These are phyloP conservation scores for Eciton burchellii DNA, from an alignment of 1,140 invertebrate species.

Conservation along the genomic window DNA sequence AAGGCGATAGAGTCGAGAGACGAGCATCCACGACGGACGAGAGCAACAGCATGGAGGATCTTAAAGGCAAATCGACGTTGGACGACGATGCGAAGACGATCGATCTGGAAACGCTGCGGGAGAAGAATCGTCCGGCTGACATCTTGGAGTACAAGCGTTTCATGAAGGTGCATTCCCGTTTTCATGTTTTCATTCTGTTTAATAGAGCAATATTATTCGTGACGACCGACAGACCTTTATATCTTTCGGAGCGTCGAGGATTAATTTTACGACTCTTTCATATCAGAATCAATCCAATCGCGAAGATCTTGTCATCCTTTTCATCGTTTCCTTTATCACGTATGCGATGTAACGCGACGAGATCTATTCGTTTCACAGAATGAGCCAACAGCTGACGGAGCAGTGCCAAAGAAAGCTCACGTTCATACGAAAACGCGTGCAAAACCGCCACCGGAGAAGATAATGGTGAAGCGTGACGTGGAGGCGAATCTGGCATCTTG, in stretches of 20 bases:
- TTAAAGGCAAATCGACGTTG: slow-evolving; percentile 49
- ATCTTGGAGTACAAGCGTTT: slow-evolving; percentile 79
- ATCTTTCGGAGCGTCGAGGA: too few relatives aligned
- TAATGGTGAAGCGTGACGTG: slow-evolving; percentile 76
- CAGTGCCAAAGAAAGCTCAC: slow-evolving; percentile 77
- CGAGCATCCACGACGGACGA: slow-evolving; percentile 48
- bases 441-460: slow-evolving; percentile 72
- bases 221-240: too few relatives aligned
- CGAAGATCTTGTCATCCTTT: too few relatives aligned
- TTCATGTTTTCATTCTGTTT: background rate
- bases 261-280: too few relatives aligned
- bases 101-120: slow-evolving; percentile 73
- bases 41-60: slow-evolving; percentile 46
- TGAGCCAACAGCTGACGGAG: slow-evolving; percentile 72
- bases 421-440: slow-evolving; percentile 67
- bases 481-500: slow-evolving; percentile 52
- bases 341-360: too few relatives aligned
- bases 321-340: too few relatives aligned
- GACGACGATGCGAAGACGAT: slow-evolving; percentile 69
- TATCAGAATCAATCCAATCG: too few relatives aligned
- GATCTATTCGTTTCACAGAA: slow-evolving; percentile 69
- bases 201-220: background rate
- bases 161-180: slow-evolving; percentile 71
- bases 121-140: slow-evolving; percentile 78
- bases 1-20: slow-evolving; percentile 66